Percentiles rank a stretch among this genome's conserved stretches.
These are phyloP conservation scores for Brienomyrus brachyistius DNA, from an alignment of 2,113 vertebrate species.

Conservation along the genomic window DNA sequence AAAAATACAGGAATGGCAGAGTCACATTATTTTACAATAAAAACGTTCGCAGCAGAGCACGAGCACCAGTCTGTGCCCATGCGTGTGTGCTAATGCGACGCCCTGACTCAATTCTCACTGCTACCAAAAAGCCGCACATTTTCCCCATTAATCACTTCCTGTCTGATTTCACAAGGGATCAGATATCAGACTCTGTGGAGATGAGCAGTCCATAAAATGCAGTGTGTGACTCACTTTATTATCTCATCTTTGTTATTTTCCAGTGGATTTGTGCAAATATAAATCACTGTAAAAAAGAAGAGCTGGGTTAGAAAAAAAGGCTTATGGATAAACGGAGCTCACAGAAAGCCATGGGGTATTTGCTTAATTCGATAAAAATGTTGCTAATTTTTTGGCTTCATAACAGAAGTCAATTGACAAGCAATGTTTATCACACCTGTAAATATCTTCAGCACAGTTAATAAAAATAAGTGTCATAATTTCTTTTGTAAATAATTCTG, in stretches of 20 bases:
- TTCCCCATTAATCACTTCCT: background rate
- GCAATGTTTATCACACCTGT: background rate
- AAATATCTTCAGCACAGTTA: background rate
- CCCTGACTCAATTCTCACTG: background rate
- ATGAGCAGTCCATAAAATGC: background rate
- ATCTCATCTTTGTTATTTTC: background rate
- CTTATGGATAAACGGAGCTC: background rate
- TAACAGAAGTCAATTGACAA: background rate
- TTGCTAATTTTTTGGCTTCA: background rate
- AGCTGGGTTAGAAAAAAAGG: background rate
- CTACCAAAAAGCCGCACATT: background rate
- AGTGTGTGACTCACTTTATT: background rate
- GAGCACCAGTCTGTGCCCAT: background rate
- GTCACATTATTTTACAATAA: background rate
- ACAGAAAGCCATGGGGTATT: background rate
- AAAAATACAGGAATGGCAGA: background rate
- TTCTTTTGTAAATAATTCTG: background rate
- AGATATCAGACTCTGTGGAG: background rate
- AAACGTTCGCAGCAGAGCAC: background rate
- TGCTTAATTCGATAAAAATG: background rate
- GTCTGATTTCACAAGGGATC: constrained; percentile 7
- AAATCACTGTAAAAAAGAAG: background rate
- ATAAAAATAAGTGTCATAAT: background rate
- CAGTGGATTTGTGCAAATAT: background rate
- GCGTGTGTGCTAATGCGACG: background rate